Evolutionary conservation across 2,888 invertebrate species (phyloP).

Genomic region (Agrochola circellaris): DNA sequence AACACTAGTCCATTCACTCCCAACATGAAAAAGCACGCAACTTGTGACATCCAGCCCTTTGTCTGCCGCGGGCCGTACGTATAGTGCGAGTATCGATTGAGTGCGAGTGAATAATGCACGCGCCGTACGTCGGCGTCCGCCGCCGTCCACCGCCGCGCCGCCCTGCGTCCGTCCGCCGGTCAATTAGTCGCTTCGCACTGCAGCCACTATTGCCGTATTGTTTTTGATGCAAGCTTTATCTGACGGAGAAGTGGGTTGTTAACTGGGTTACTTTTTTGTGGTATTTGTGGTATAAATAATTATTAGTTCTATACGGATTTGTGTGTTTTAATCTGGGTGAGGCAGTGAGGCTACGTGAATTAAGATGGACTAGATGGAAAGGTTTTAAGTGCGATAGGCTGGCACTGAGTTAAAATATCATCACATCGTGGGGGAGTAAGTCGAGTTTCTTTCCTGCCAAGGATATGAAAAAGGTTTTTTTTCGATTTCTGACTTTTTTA

Average conservation of each 20-base stretch:
- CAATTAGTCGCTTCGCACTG: conserved; percentile 65
- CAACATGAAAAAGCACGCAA: conserved; percentile 47
- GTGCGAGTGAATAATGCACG: conserved; percentile 66
- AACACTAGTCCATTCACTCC: conserved; percentile 22
- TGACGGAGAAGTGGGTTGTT: conserved; percentile 19
- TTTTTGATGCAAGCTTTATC: conserved; percentile 59
- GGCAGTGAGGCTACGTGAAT: accelerated
- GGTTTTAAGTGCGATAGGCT: background rate
- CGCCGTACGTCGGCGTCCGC: conserved; percentile 42
- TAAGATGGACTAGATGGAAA: background rate
- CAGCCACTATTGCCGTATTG: conserved; percentile 54
- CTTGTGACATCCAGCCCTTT: conserved; percentile 51
- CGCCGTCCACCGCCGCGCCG: conserved; percentile 24
- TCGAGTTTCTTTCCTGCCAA: too few species aligned
- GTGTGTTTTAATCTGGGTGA: too few species aligned
- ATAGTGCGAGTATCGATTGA: conserved; percentile 63
- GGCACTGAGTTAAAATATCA: too few species aligned
- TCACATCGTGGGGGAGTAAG: too few species aligned
- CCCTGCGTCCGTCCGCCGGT: conserved; percentile 60
- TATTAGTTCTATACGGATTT: background rate
- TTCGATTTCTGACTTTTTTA: too few species aligned
- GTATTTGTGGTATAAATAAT: background rate
- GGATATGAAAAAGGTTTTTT: too few species aligned
- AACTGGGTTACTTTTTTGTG: background rate
- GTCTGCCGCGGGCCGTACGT: conserved; percentile 41